Conservation (phyloP, 2,797 vertebrate species). For the Pogonophryne albipinna region DNA sequence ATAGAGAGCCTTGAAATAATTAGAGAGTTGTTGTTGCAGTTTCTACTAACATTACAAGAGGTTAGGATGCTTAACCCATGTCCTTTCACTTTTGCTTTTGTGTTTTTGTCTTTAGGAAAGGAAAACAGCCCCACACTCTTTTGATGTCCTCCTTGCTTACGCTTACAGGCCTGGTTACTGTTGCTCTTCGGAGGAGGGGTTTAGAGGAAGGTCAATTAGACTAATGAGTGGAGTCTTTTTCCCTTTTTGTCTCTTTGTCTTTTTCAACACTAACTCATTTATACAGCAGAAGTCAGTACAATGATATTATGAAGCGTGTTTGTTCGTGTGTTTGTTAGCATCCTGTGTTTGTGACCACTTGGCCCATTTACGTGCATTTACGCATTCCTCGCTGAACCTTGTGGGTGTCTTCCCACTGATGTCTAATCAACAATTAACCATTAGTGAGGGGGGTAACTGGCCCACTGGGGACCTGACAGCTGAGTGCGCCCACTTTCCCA, state of each 20-base stretch:
- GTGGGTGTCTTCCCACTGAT: slow-evolving; percentile 58
- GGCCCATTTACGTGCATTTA: slow-evolving; percentile 26
- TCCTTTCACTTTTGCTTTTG: neutral
- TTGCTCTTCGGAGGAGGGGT: neutral
- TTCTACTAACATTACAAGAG: too few relatives aligned
- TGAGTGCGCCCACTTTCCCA: slow-evolving; percentile 86
- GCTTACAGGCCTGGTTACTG: neutral
- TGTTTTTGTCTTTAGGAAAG: neutral
- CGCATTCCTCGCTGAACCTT: slow-evolving; percentile 26
- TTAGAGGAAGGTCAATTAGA: slow-evolving; percentile 23
- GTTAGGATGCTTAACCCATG: neutral
- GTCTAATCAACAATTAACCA: slow-evolving; percentile 67
- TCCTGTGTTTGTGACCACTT: slow-evolving; percentile 25
- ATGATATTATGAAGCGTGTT: slow-evolving; percentile 25
- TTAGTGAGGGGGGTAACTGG: slow-evolving; percentile 49
- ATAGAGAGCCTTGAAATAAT: too few relatives aligned
- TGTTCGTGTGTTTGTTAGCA: slow-evolving; percentile 17
- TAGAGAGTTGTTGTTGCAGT: too few relatives aligned
- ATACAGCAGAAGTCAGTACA: slow-evolving; percentile 22
- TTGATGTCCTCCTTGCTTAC: neutral
- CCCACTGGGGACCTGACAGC: slow-evolving; percentile 75
- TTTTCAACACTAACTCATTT: slow-evolving; percentile 28
- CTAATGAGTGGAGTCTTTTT: slow-evolving; percentile 29
- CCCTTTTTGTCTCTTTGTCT: slow-evolving; percentile 32
- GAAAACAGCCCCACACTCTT: neutral